phyloP scores from a whole-genome alignment of 2,113 vertebrate species.

The Calypte anna region DNA sequence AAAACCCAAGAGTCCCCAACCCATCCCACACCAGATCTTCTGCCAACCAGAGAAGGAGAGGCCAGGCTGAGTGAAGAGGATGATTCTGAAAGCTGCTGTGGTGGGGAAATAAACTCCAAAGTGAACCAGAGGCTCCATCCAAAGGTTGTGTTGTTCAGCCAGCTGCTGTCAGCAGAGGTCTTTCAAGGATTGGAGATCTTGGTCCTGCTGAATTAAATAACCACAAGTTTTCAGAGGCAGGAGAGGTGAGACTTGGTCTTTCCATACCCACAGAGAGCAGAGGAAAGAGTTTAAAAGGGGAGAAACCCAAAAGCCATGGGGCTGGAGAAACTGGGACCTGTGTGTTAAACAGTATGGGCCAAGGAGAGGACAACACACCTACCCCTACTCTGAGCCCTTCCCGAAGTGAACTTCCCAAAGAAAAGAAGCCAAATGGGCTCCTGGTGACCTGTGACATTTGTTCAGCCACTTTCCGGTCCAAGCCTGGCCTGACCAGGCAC shows the following conservation, averaged over 20 bases:
- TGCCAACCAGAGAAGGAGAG: slow-evolving; percentile 39
- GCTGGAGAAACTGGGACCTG: not conserved
- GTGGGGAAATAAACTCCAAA: not conserved
- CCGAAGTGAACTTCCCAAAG: slow-evolving; percentile 66
- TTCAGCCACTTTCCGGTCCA: slow-evolving; percentile 86
- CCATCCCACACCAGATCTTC: not conserved
- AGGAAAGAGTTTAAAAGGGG: not conserved
- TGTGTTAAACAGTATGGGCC: not conserved
- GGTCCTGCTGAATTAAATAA: not conserved
- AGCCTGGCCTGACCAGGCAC: slow-evolving; percentile 91
- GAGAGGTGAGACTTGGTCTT: not conserved
- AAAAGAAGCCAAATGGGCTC: not conserved
- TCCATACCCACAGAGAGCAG: not conserved
- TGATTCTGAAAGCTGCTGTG: not conserved
- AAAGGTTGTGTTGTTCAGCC: not conserved
- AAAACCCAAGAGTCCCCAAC: slow-evolving; percentile 54
- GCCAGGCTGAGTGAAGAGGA: not conserved
- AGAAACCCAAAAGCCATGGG: not conserved
- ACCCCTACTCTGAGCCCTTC: not conserved
- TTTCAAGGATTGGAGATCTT: not conserved
- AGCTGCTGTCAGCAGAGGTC: not conserved
- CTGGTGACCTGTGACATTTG: slow-evolving; percentile 86
- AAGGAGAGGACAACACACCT: not conserved
- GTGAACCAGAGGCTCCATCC: not conserved
- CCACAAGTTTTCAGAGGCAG: not conserved